Base-by-base conservation (phyloP, 2,797 vertebrate species). In the Vireo griseus region DNA sequence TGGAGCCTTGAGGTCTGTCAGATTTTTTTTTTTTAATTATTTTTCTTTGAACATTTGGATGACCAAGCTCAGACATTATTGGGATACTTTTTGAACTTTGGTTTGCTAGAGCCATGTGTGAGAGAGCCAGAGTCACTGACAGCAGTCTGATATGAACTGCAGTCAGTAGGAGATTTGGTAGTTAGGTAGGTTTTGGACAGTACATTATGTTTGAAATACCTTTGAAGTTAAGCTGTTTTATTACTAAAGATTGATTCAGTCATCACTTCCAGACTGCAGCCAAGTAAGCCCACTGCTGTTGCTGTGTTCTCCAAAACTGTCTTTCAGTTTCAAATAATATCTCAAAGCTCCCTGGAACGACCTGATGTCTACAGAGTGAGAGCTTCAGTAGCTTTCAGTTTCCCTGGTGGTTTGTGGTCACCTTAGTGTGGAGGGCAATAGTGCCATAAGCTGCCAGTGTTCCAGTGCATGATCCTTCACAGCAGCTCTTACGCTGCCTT, bases 401-500 rank as follows among this genome's bases (percentile, higher is more conserved):
- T 76, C 8, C 3, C 20, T 40, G 33, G 2, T 25, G 19, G 12
- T 51, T 75, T 28, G 13, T 2, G 24, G 28, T 15, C 55, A 31
- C 25, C 33, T 37, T n/a, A 31, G 22, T 15, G n/a, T 20, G 50
- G 37, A 83, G 35, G 6, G 24, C 31, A 65, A 5, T 45, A 5
- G 22, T 67, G 24, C 74, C 3, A 2, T 16, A 13, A 73, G 13
- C 28, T 39, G 16, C 16, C 44, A 19, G 40, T 26, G 24, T 59
- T 91, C 66, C 59, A 31, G 0, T 10, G 11, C 0, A 0, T 14
- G 57, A 9, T 29, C 45, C 45, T 52, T 63, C 82, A 31, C 37
- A 57, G 11, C 22, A 47, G 45, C 44, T 78, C 37, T 69, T 51
- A 39, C 0, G 0, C 26, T 94, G 44, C 33, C 2, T 0, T 45